Evolutionary conservation across 2,113 vertebrate species (phyloP).

Genomic region (Chinchilla lanigera): DNA sequence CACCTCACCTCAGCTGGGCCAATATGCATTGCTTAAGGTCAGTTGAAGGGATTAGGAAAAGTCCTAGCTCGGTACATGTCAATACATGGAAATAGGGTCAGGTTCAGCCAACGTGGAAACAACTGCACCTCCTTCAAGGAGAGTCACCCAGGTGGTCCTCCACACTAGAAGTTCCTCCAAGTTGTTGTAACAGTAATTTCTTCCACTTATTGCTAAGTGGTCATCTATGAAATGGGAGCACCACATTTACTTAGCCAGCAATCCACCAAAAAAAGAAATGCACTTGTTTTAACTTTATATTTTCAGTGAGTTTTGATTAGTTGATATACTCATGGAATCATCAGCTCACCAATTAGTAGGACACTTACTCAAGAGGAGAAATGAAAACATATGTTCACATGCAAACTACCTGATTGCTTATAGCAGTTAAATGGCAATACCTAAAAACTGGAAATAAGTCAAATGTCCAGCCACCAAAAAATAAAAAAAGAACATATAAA

Average conservation of each 20-base stretch:
- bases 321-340: neutral
- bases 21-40: too few species aligned
- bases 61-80: too few species aligned
- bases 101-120: too few species aligned
- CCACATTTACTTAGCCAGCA: neutral
- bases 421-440: neutral
- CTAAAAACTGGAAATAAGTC: neutral
- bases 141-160: too few species aligned
- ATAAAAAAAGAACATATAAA: neutral
- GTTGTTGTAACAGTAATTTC: neutral
- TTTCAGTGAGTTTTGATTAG: slow-evolving; percentile 7
- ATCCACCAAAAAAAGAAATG: neutral
- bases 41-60: too few species aligned
- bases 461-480: neutral
- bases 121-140: too few species aligned
- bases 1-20: too few species aligned
- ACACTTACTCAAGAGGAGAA: neutral
- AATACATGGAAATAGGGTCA: too few species aligned
- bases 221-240: neutral
- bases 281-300: neutral
- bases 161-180: neutral
- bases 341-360: neutral
- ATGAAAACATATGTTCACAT: neutral
- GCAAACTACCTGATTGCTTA: neutral
- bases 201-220: neutral